Evolutionary conservation across 2,888 invertebrate species (phyloP).

Genomic region (Noctua pronuba): DNA sequence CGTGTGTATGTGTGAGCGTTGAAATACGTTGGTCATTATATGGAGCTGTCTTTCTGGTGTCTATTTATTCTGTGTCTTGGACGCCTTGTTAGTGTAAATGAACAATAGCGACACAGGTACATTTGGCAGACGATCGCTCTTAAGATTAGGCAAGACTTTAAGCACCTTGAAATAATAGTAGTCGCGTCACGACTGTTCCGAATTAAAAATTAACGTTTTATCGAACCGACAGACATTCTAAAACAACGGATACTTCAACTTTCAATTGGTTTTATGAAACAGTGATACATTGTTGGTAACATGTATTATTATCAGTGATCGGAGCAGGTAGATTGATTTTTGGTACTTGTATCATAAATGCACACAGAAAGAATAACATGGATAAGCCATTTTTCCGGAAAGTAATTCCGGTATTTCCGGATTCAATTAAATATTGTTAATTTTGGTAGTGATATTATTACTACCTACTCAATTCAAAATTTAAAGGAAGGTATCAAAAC

Average conservation of each 20-base stretch:
- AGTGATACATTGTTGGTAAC: conserved; percentile 48
- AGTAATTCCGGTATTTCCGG: no score
- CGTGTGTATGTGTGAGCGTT: no score
- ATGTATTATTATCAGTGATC: no score
- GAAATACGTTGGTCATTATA: neutral
- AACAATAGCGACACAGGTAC: conserved; percentile 72
- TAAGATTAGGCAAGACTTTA: conserved; percentile 68
- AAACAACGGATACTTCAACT: conserved; percentile 64
- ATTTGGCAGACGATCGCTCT: conserved; percentile 67
- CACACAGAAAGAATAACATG: no score
- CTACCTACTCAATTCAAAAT: no score
- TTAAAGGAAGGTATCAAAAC: no score
- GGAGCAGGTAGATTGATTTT: no score
- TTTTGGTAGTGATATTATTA: no score
- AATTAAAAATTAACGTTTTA: conserved; percentile 80
- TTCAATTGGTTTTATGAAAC: conserved; percentile 59
- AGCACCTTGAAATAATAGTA: conserved; percentile 55
- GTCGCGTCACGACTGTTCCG: conserved; percentile 77
- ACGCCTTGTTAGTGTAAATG: conserved; percentile 75
- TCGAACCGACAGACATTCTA: conserved; percentile 75
- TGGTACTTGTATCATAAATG: no score
- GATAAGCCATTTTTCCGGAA: no score
- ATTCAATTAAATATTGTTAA: no score
- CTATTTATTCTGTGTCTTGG: conserved; percentile 37
- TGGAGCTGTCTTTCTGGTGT: conserved; percentile 2